Percentiles rank a stretch among this genome's conserved stretches.
Conservation (phyloP, 2,888 invertebrate species). For the Scrobipalpa costella region DNA sequence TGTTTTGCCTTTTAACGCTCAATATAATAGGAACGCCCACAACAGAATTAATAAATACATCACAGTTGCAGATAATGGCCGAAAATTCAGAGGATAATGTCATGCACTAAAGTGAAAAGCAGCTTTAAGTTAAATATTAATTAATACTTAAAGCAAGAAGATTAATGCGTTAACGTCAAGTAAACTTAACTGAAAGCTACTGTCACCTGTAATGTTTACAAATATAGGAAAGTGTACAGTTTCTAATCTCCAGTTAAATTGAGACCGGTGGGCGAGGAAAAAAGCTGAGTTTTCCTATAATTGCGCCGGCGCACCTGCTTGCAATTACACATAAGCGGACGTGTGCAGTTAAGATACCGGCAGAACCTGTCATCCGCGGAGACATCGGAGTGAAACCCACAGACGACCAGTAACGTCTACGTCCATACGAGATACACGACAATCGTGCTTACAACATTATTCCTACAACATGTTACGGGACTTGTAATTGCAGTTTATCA, state of each 20-base stretch:
- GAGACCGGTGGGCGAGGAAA: constrained; percentile 35
- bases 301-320: constrained; percentile 58
- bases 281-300: constrained; percentile 50
- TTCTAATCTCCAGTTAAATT: constrained; percentile 35
- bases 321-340: constrained; percentile 59
- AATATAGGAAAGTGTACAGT: constrained; percentile 32
- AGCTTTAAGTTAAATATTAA: background rate
- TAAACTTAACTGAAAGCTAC: constrained; percentile 14
- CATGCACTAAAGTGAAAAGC: background rate
- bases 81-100: background rate
- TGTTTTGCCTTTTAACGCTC: constrained; percentile 38
- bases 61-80: background rate
- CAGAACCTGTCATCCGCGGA: constrained; percentile 51
- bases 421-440: constrained; percentile 2
- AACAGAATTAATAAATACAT: constrained; percentile 8
- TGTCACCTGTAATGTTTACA: background rate
- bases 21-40: constrained; percentile 27
- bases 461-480: constrained; percentile 3
- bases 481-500: background rate
- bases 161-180: constrained; percentile 1
- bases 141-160: background rate
- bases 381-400: constrained; percentile 51
- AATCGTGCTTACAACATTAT: constrained; percentile 17
- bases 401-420: constrained; percentile 40
- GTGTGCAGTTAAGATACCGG: constrained; percentile 53